These are phyloP conservation scores for Beaufortia kweichowensis DNA, from an alignment of 2,113 vertebrate species.

Conservation along the genomic window DNA sequence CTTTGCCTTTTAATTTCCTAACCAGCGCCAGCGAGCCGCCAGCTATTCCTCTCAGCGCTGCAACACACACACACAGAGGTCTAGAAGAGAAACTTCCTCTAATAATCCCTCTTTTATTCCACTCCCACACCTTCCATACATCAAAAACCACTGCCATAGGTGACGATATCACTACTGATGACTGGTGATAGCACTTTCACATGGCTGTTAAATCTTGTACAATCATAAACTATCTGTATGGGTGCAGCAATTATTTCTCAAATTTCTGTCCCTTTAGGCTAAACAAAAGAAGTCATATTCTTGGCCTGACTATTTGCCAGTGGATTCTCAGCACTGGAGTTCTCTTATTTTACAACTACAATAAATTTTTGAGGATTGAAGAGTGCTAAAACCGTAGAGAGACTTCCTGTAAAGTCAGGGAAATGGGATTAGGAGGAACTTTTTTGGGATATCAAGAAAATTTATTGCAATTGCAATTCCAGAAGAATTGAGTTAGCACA, in stretches of 20 bases:
- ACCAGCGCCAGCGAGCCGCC: conserved; percentile 8
- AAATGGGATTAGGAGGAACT: not conserved
- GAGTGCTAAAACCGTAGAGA: not conserved
- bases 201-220: no score
- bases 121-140: not conserved
- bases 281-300: not conserved
- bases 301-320: not conserved
- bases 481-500: no score
- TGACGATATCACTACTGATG: not conserved
- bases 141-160: not conserved
- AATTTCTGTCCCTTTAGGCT: not conserved
- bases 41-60: conserved; percentile 39
- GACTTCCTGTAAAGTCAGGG: not conserved
- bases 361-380: not conserved
- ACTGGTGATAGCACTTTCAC: no score
- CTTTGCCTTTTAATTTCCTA: conserved; percentile 52
- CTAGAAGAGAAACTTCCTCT: conserved; percentile 31
- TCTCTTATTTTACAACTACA: not conserved
- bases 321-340: not conserved
- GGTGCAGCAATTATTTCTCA: not conserved
- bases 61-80: not conserved
- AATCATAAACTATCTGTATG: not conserved
- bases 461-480: no score
- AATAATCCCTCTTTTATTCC: conserved; percentile 30
- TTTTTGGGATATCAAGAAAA: not conserved